phyloP scores from a whole-genome alignment of 2,888 invertebrate genomes.

The Baccha elongata region DNA sequence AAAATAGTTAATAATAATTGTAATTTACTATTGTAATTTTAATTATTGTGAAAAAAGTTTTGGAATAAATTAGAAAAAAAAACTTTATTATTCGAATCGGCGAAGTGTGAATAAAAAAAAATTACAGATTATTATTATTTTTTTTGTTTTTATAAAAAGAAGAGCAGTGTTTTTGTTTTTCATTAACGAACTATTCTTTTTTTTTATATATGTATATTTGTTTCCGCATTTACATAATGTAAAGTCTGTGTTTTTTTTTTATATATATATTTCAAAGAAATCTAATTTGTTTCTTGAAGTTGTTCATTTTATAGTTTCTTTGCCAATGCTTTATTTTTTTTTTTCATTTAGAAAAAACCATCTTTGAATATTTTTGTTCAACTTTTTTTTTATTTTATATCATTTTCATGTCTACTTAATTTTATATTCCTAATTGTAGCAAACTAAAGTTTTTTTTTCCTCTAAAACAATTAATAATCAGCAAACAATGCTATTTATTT shows the following conservation, averaged over 20 bases:
- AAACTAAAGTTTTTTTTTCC: conserved; percentile 53
- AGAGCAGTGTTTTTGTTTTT: conserved; percentile 46
- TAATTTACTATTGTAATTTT: conserved; percentile 1
- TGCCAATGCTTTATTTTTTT: conserved; percentile 39
- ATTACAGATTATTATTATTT: conserved; percentile 5
- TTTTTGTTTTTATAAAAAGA: conserved; percentile 39
- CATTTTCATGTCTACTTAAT: conserved; percentile 67
- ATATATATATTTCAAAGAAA: conserved; percentile 19
- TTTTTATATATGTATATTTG: conserved; percentile 20
- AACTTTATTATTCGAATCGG: neutral
- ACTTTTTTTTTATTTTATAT: conserved; percentile 33
- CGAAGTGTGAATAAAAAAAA: conserved; percentile 18
- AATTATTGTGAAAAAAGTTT: conserved; percentile 2
- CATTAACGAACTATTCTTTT: conserved; percentile 19
- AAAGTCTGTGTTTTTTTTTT: conserved; percentile 42
- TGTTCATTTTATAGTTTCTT: conserved; percentile 37
- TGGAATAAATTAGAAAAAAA: conserved; percentile 12
- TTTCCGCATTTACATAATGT: conserved; percentile 40
- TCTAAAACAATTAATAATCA: conserved; percentile 51
- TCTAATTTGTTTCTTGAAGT: conserved; percentile 30
- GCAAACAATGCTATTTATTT: conserved; percentile 38
- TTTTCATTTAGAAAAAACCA: conserved; percentile 43
- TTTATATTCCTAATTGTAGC: conserved; percentile 70
- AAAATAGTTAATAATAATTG: conserved; percentile 22
- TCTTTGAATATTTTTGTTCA: conserved; percentile 48